Base-by-base conservation (phyloP, 2,888 invertebrate genomes). In the Folsomia manolachei region DNA sequence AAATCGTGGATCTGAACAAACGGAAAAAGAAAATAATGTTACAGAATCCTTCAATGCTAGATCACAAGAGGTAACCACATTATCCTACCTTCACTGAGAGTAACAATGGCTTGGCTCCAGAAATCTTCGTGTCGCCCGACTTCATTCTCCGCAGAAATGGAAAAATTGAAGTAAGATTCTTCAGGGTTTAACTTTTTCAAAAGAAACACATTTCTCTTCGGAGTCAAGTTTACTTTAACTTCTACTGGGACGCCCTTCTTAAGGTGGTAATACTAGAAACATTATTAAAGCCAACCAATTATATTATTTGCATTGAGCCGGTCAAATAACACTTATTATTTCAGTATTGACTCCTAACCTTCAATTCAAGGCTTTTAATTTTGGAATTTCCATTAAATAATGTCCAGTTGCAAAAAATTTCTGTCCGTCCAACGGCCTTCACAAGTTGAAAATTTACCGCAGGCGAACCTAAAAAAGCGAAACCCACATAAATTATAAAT, bases 331-430 rank as follows among this genome's bases (percentile, higher is more conserved):
- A n/a, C n/a, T n/a, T n/a, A n/a, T n/a, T n/a, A n/a, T n/a, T n/a
- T n/a, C n/a, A n/a, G n/a, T n/a, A n/a, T n/a, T n/a, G n/a, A n/a
- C n/a, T n/a, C n/a, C 72, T 70, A 71, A 83, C 83, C 81, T 87
- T 86, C 18, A 91, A 84, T 71, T 86, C 85, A 81, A 89, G 90
- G 24, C 83, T 83, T 77, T 86, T 85, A 23, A 92, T 86, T 0
- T 89, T 88, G 67, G 89, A 89, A 82, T 94, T 93, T 75, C 91
- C 91, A 74, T 90, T 88, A 73, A 89, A 88, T 0, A 92, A 87
- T 0, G 92, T 93, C 93, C 94, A 94, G 82, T 93, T 93, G 0
- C 94, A 83, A 83, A 88, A 94, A 62, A 94, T 88, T 83, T 90
- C 89, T 7, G 88, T 87, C 0, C 89, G 88, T 68, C 90, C 92